These are phyloP conservation scores for Pseudococcus viburni DNA, from an alignment of 2,888 invertebrate genomes.

Conservation along the genomic window DNA sequence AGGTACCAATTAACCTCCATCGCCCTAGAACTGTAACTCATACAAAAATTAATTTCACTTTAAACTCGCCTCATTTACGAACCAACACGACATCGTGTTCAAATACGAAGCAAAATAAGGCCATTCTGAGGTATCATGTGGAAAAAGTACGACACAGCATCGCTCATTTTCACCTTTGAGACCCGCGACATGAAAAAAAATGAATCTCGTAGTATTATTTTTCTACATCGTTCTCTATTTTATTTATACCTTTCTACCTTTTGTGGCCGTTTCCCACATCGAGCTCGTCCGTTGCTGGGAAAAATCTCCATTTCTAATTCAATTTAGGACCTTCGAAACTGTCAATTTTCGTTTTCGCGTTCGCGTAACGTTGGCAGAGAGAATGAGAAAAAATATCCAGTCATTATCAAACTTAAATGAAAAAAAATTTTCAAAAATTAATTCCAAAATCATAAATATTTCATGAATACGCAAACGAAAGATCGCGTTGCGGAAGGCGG, in stretches of 20 bases:
- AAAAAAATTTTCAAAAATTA: neutral
- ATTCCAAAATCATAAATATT: conserved; percentile 33
- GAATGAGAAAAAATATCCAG: neutral
- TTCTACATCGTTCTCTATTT: neutral
- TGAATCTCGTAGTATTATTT: too few relatives aligned
- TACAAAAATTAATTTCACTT: too few relatives aligned
- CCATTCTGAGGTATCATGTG: too few relatives aligned
- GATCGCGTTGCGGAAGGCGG: neutral
- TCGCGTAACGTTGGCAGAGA: neutral
- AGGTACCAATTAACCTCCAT: too few relatives aligned
- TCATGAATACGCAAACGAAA: neutral
- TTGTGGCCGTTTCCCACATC: neutral
- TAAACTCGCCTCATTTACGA: too few relatives aligned
- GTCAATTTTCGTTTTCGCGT: conserved; percentile 9
- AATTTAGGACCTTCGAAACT: neutral
- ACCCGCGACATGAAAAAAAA: too few relatives aligned
- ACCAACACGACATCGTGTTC: too few relatives aligned
- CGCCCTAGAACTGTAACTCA: too few relatives aligned
- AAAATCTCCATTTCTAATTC: neutral
- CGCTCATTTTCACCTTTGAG: too few relatives aligned
- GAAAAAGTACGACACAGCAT: too few relatives aligned
- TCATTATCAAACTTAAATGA: conserved; percentile 25
- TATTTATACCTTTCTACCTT: neutral
- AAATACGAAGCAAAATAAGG: too few relatives aligned
- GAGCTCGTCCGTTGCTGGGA: neutral